These are phyloP conservation scores for Agrochola lota DNA, from an alignment of 2,888 invertebrate genomes.

Conservation along the genomic window DNA sequence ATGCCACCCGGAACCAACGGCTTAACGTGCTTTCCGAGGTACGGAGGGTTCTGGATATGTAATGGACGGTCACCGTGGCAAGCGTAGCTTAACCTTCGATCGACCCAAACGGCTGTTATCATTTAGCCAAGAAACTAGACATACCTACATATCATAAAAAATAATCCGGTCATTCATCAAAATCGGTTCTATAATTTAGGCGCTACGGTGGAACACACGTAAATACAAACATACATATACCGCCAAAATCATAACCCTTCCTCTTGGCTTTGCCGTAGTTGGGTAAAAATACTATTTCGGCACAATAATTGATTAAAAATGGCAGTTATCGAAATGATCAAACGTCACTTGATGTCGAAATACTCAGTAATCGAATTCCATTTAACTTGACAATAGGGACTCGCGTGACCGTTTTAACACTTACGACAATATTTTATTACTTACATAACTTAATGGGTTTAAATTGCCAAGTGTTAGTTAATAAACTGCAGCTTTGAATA, in stretches of 20 bases:
- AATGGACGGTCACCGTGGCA: not conserved
- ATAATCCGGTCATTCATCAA: no score
- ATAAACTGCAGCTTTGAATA: not conserved
- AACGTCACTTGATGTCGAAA: conserved; percentile 33
- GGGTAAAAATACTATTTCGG: not conserved
- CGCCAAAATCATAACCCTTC: no score
- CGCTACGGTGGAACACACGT: no score
- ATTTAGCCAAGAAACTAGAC: not conserved
- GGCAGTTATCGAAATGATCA: not conserved
- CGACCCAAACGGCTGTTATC: not conserved
- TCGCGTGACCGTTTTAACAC: conserved; percentile 24
- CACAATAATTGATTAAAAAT: conserved; percentile 18
- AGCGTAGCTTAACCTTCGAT: no score
- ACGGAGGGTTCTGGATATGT: not conserved
- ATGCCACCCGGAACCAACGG: not conserved
- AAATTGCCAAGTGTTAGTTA: conserved; percentile 11
- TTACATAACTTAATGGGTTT: conserved; percentile 41
- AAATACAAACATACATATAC: no score
- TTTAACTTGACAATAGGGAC: conserved; percentile 28
- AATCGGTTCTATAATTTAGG: no score
- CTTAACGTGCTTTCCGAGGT: not conserved
- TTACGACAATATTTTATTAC: conserved; percentile 36
- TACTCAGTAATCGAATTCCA: conserved; percentile 32
- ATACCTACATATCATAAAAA: no score
- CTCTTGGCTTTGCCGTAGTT: no score